These are phyloP conservation scores for Phoebastria nigripes DNA, from an alignment of 2,797 vertebrate species.

Conservation along the genomic window DNA sequence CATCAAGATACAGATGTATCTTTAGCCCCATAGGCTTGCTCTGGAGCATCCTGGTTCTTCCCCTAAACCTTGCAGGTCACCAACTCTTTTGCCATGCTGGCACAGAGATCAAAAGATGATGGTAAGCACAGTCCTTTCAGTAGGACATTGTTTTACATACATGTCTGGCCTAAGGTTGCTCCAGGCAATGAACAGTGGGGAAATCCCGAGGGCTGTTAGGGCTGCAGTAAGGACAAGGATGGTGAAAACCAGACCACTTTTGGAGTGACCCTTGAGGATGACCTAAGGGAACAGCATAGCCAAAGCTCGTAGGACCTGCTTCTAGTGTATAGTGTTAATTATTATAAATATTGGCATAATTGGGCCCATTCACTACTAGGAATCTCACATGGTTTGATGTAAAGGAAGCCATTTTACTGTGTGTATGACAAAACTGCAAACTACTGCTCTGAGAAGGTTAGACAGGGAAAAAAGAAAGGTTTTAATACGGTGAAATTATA, in stretches of 20 bases:
- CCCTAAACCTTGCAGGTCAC: background rate
- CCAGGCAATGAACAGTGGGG: background rate
- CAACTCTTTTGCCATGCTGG: background rate
- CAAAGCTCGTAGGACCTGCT: background rate
- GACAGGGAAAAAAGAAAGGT: background rate
- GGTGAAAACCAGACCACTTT: background rate
- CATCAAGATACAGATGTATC: background rate
- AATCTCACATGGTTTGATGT: background rate
- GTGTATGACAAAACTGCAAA: background rate
- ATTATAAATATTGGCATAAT: background rate
- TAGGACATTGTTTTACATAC: background rate
- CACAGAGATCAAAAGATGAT: background rate
- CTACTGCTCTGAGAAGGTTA: background rate
- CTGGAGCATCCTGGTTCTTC: background rate
- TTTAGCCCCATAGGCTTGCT: background rate
- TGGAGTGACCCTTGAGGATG: background rate
- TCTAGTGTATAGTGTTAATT: background rate
- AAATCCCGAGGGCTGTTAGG: background rate
- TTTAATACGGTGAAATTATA: constrained; percentile 4
- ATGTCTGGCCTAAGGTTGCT: background rate
- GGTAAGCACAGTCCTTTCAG: background rate
- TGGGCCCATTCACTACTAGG: background rate
- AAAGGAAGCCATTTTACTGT: background rate
- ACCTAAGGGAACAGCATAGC: background rate
- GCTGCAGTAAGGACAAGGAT: background rate